Conservation (phyloP, 1,140 invertebrate genomes). For the Cherax quadricarinatus region DNA sequence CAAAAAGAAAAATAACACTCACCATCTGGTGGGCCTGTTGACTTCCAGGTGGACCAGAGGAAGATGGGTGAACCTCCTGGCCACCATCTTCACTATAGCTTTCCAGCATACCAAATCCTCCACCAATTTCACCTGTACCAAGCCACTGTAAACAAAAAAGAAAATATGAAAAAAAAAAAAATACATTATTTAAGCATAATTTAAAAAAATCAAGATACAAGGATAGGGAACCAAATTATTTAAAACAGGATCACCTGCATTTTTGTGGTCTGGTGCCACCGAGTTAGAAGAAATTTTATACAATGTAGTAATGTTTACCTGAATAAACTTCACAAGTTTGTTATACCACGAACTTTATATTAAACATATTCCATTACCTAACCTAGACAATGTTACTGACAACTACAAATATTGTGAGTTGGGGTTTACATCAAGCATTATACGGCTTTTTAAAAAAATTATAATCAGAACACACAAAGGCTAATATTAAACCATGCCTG, state of each 20-base stretch:
- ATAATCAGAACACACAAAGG: too few relatives aligned
- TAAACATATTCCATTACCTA: too few relatives aligned
- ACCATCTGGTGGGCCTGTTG: conserved; percentile 58
- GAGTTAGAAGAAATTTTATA: too few relatives aligned
- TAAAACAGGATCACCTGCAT: background rate
- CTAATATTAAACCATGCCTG: too few relatives aligned
- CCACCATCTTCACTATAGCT: conserved; percentile 40
- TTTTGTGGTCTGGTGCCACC: too few relatives aligned
- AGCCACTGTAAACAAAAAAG: conserved; percentile 33
- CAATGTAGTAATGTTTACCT: too few relatives aligned
- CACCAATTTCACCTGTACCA: conserved; percentile 42
- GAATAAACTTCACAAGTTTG: too few relatives aligned
- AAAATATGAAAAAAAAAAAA: background rate
- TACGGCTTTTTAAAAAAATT: too few relatives aligned
- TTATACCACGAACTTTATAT: too few relatives aligned
- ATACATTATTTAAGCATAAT: background rate
- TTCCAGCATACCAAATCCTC: conserved; percentile 44
- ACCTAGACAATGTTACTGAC: too few relatives aligned
- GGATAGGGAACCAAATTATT: background rate
- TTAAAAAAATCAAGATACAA: background rate
- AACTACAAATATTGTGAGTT: too few relatives aligned
- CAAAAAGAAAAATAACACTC: conserved; percentile 26
- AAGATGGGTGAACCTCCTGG: conserved; percentile 42
- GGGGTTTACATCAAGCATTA: too few relatives aligned
- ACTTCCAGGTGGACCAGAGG: conserved; percentile 23